Base-by-base conservation (phyloP, 2,888 invertebrate species). In the Lepas anatifera region DNA sequence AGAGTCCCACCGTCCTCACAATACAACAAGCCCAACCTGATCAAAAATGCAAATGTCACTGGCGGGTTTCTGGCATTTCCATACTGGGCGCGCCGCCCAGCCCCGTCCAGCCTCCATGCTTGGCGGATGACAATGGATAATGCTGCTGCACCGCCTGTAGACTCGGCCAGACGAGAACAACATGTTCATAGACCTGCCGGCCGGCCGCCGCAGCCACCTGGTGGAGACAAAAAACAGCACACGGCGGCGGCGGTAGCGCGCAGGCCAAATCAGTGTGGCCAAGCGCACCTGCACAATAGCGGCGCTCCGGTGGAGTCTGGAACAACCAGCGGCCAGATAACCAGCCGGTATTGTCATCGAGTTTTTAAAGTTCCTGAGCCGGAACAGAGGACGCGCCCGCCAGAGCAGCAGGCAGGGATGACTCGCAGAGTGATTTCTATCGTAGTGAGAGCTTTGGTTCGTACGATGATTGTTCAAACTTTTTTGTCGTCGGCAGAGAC, bases 31-130 rank as follows among this genome's bases (percentile, higher is more conserved):
- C 25, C 32, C 32, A 35, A 22, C 58, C 58, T 58, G 58, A 58
- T 58, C 58, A 58, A 58, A 58, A 58, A 58, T 58, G 58, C 58
- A 35, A 58, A 58, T 58, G 32, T 58, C 58, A 32, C 35, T 35
- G 32, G 32, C 58, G 25, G 32, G 35, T 58, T 32, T 58, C 58
- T 10, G 35, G 35, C 32, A 58, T 58, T 58, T 58, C 58, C 58
- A 58, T 58, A 58, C 35, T 22, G 58, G 32, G 29, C 7, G 52
- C 29, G 52, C 52, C 29, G n/a, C n/a, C n/a, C n/a, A n/a, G n/a
- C n/a, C n/a, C n/a, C n/a, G n/a, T n/a, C n/a, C n/a, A n/a, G n/a
- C n/a, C n/a, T n/a, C n/a, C n/a, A n/a, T n/a, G n/a, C n/a, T n/a
- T n/a, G n/a, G n/a, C n/a, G n/a, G n/a, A n/a, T n/a, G 35, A 58